A percentile compares a stretch with the other conserved stretches of the same genome.
Evolutionary conservation across 2,113 vertebrate species (phyloP).

Genomic region (Burhinus bistriatus): DNA sequence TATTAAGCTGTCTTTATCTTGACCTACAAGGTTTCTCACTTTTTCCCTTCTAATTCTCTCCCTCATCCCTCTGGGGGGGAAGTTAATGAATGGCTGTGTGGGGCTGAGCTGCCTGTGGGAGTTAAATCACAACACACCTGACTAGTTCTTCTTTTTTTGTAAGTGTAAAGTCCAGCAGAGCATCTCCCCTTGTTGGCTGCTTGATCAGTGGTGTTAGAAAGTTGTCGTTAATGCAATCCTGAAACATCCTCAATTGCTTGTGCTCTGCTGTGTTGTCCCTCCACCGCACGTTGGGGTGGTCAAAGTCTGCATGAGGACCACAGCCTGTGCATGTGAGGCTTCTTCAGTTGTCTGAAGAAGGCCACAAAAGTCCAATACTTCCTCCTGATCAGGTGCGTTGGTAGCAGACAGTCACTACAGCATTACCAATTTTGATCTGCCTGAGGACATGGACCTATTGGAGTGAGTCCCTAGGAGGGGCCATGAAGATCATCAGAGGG

Average conservation of each 20-base stretch:
- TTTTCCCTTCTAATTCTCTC: not conserved
- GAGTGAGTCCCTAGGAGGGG: too few relatives aligned
- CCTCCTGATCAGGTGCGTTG: not conserved
- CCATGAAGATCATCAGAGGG: too few relatives aligned
- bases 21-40: not conserved
- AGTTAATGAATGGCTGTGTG: not conserved
- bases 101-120: not conserved
- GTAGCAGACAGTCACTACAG: not conserved
- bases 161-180: not conserved
- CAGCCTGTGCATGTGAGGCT: not conserved
- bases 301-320: not conserved
- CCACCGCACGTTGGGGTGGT: not conserved
- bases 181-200: not conserved
- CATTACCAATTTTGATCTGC: not conserved
- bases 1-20: not conserved
- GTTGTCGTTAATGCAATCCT: not conserved
- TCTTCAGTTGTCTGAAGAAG: not conserved
- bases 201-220: not conserved
- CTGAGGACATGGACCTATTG: too few relatives aligned
- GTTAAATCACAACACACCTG: not conserved
- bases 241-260: not conserved
- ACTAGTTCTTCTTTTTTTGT: not conserved
- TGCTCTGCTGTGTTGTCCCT: not conserved
- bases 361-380: not conserved
- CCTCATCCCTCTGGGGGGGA: not conserved